These are phyloP conservation scores for Cryptoprocta ferox DNA, from an alignment of 2,797 vertebrate species.

Conservation along the genomic window DNA sequence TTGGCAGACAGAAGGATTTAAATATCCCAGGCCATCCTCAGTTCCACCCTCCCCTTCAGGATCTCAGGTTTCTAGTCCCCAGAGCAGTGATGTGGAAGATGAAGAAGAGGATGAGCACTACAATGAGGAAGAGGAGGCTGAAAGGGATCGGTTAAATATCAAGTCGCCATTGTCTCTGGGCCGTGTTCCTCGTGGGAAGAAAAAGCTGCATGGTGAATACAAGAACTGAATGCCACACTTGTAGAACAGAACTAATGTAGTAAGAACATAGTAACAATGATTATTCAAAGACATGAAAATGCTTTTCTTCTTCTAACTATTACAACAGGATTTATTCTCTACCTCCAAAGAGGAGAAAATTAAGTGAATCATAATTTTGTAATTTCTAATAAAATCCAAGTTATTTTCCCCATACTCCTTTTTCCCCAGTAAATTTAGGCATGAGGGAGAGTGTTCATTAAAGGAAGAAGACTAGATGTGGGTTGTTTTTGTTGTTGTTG, in stretches of 20 bases:
- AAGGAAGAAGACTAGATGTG: not conserved
- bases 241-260: not conserved
- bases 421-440: not conserved
- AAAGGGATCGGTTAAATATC: constrained; percentile 95
- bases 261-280: not conserved
- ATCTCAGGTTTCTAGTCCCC: constrained; percentile 94
- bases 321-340: not conserved
- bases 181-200: constrained; percentile 86
- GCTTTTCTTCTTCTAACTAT: not conserved
- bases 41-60: constrained; percentile 95
- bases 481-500: no score
- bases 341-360: not conserved
- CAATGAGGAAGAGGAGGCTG: constrained; percentile 94
- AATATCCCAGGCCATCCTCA: constrained; percentile 93
- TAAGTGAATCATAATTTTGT: not conserved
- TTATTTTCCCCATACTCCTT: not conserved
- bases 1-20: constrained; percentile 93
- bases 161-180: constrained; percentile 90
- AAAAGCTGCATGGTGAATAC: constrained; percentile 89
- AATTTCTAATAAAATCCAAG: constrained; percentile 34
- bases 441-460: not conserved
- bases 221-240: constrained; percentile 85
- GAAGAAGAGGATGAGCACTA: constrained; percentile 92
- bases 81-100: constrained; percentile 91
- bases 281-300: not conserved